Base-by-base conservation (phyloP, 2,113 vertebrate genomes). In the Chionis minor region DNA sequence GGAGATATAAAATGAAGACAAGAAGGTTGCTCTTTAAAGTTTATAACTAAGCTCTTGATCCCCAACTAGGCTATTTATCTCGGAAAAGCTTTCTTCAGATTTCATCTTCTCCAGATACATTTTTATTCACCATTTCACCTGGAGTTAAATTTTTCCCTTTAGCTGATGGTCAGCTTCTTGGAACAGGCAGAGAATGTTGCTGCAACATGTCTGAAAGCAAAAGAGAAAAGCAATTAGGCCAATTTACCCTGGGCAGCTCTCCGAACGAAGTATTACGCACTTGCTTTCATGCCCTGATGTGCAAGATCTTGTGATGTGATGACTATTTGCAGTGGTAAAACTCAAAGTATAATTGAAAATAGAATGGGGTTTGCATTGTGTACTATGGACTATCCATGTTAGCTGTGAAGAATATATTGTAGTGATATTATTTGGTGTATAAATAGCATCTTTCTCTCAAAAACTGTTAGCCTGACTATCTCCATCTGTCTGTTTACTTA, bases 81-180 rank as follows among this genome's bases (percentile, higher is more conserved):
- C 49, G 10, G 12, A 32, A 69, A 65, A 92, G 3, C 35, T 91
- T 72, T 72, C 78, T 94, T 93, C 23, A 67, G 47, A 20, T 74
- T 75, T 74, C 15, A 10, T 61, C 40, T 69, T 85, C 56, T 72
- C 9, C 44, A 79, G 32, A 33, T 81, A 10, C 45, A 6, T 44
- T 20, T 52, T 78, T 86, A 42, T 26, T 81, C 78, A 61, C 66
- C 51, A 13, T 77, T 93, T 93, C 62, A 94, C 58, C 85, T 80
- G 66, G 52, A 90, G 70, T 58, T 85, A 62, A 32, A 49, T 75
- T 62, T 79, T 93, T n/a, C 70, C 45, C 54, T 90, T 59, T 45
- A 80, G 75, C 62, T 94, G 56, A 45, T 95, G 92, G 84, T 92
- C 90, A 88, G 40, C 69, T 61, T 72, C 70, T 92, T 85, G 81